phyloP scores from a whole-genome alignment of 2,113 vertebrate species.

The Ochotona princeps region DNA sequence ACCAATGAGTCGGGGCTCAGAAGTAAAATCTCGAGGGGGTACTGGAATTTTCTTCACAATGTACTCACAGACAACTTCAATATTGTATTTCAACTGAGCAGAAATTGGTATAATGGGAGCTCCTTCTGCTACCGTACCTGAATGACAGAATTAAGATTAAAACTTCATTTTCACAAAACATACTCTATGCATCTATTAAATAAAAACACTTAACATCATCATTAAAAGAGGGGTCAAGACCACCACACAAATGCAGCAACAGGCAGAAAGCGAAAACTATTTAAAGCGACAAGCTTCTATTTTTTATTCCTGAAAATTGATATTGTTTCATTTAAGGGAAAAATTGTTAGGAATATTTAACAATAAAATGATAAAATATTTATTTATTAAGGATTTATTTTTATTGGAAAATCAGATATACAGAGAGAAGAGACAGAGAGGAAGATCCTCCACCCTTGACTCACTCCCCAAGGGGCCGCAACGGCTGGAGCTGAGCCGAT shows the following conservation, averaged over 20 bases:
- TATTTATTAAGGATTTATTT: too few species aligned
- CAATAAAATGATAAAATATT: too few species aligned
- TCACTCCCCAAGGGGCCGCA: too few species aligned
- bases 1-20: slow-evolving; percentile 98
- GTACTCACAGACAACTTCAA: slow-evolving; percentile 99
- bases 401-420: too few species aligned
- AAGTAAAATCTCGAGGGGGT: slow-evolving; percentile 96
- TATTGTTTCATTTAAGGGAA: neutral
- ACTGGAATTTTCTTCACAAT: slow-evolving; percentile 99
- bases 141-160: slow-evolving; percentile 56
- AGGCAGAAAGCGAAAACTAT: slow-evolving; percentile 9
- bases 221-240: slow-evolving; percentile 29
- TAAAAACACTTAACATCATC: slow-evolving; percentile 1
- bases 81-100: slow-evolving; percentile 98
- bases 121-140: slow-evolving; percentile 98
- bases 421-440: too few species aligned
- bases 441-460: too few species aligned
- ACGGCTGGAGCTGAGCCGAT: too few species aligned
- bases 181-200: neutral
- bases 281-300: slow-evolving; percentile 20
- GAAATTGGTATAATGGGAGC: slow-evolving; percentile 99
- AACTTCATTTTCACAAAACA: slow-evolving; percentile 42
- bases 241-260: slow-evolving; percentile 13
- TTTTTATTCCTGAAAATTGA: slow-evolving; percentile 57
- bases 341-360: neutral